phyloP scores from a whole-genome alignment of 64 coral and sea anemone species.

The Montipora foliosa region DNA sequence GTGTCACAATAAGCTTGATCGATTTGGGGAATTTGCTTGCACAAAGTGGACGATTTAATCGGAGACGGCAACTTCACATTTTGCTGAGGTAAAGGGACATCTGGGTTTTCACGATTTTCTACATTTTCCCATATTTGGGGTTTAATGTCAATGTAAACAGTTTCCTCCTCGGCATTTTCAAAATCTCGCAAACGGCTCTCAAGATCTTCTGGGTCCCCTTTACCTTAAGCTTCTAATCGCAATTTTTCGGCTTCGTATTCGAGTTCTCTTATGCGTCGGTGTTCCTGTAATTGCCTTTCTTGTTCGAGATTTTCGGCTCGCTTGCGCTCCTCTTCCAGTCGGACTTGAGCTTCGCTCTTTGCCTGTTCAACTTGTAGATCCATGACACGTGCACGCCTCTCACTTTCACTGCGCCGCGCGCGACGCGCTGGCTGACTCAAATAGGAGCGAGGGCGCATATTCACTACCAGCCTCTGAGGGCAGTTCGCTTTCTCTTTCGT shows the following conservation, averaged over 20 bases:
- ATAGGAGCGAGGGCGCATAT: no score
- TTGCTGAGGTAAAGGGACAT: conserved; percentile 11
- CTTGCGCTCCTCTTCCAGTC: background rate
- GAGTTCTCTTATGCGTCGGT: conserved; percentile 10
- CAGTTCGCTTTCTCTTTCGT: no score
- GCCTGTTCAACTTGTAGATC: no score
- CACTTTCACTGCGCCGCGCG: no score
- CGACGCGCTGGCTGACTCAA: no score
- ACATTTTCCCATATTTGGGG: background rate
- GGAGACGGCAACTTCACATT: background rate
- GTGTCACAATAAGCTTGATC: background rate
- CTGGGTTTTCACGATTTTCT: background rate
- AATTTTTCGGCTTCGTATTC: conserved; percentile 43
- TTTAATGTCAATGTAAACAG: conserved; percentile 21
- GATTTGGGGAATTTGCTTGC: background rate
- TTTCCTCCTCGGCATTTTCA: conserved; percentile 30
- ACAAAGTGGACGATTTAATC: background rate
- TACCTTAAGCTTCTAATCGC: conserved; percentile 32
- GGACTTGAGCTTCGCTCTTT: no score
- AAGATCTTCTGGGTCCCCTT: conserved; percentile 35
- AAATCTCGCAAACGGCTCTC: conserved; percentile 48
- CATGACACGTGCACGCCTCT: no score
- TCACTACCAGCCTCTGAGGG: no score
- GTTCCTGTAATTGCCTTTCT: background rate
- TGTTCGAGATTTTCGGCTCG: conserved; percentile 8